phyloP scores from a whole-genome alignment of 2,113 vertebrate genomes.

The Origma solitaria region DNA sequence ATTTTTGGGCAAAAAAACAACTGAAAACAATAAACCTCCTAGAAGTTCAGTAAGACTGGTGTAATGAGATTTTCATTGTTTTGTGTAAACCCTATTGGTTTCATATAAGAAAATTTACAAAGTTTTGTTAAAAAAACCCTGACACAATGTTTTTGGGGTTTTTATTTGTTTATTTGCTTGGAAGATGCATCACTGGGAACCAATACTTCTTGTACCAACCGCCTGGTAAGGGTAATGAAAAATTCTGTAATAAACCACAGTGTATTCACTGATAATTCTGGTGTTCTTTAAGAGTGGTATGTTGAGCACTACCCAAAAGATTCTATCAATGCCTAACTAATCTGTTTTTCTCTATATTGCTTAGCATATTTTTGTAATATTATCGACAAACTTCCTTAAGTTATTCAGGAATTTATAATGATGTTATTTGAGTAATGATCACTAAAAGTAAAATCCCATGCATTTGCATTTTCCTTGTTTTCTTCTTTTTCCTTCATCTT shows the following conservation, averaged over 20 bases:
- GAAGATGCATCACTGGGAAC: not conserved
- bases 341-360: not conserved
- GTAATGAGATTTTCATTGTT: not conserved
- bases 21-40: not conserved
- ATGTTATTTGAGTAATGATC: not conserved
- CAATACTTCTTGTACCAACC: not conserved
- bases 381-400: not conserved
- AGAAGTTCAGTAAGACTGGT: not conserved
- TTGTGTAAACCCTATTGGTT: not conserved
- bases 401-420: not conserved
- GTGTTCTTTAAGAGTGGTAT: not conserved
- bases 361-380: not conserved
- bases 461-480: not conserved
- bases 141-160: fast-evolving
- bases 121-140: not conserved
- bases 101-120: not conserved
- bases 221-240: not conserved
- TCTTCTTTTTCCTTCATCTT: not conserved
- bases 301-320: not conserved
- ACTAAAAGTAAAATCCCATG: not conserved
- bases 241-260: not conserved
- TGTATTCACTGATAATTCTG: not conserved
- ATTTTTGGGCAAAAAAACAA: not conserved
- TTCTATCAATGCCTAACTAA: not conserved
- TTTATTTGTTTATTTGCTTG: not conserved